Evolutionary conservation across 2,888 invertebrate genomes (phyloP).

Genomic region (Orthonevra nobilis): DNA sequence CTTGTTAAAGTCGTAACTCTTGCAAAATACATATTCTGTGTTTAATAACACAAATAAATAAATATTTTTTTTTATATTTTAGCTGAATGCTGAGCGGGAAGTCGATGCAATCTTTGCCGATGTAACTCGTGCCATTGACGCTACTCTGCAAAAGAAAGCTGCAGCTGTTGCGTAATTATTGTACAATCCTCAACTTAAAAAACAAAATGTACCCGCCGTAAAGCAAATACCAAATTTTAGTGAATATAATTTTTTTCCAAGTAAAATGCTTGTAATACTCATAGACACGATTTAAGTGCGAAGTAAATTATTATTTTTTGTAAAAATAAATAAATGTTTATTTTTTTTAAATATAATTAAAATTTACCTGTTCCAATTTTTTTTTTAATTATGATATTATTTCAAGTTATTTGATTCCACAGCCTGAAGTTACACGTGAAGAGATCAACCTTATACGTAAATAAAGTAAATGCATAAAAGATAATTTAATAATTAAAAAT

Average conservation of each 20-base stretch:
- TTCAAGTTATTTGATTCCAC: no score
- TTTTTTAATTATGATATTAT: no score
- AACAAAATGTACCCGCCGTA: constrained; percentile 9
- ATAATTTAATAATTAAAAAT: no score
- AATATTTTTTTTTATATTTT: constrained; percentile 73
- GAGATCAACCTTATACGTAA: no score
- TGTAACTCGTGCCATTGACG: constrained; percentile 84
- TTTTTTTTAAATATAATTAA: constrained; percentile 18
- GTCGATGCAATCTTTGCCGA: constrained; percentile 90
- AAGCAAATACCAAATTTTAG: constrained; percentile 30
- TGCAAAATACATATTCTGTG: neutral
- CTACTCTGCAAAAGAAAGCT: constrained; percentile 78
- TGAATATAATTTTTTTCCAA: constrained; percentile 24
- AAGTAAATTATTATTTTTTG: neutral
- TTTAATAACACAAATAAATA: no score
- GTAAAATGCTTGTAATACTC: constrained; percentile 31
- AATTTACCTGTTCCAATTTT: no score
- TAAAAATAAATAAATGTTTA: constrained; percentile 16
- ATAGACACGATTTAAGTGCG: constrained; percentile 31
- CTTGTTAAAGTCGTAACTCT: no score
- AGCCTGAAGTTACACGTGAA: no score
- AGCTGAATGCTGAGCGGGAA: constrained; percentile 91
- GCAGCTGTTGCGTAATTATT: constrained; percentile 71
- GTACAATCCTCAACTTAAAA: no score
- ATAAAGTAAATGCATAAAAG: no score